A percentile compares a stretch with the other conserved stretches of the same genome.
These are phyloP conservation scores for Delphinus delphis DNA, from an alignment of 2,113 vertebrate genomes.

Conservation along the genomic window DNA sequence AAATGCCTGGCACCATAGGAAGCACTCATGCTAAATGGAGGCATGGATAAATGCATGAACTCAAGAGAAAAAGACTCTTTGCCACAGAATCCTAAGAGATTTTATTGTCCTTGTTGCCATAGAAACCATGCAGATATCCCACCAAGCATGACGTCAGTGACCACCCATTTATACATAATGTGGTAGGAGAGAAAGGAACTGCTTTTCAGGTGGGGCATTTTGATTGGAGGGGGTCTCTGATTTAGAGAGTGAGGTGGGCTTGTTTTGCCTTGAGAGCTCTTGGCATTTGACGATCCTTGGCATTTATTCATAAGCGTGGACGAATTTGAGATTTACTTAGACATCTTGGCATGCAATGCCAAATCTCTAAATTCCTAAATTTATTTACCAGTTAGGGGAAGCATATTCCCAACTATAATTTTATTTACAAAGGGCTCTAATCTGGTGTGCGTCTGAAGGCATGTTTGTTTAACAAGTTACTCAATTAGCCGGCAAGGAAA, in stretches of 20 bases:
- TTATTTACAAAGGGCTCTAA: constrained; percentile 68
- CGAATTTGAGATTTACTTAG: neutral
- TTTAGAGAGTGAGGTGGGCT: neutral
- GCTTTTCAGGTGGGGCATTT: neutral
- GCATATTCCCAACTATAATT: constrained; percentile 53
- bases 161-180: neutral
- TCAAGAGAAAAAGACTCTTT: neutral
- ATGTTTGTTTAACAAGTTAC: constrained; percentile 67
- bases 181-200: neutral
- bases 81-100: neutral
- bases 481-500: constrained; percentile 55
- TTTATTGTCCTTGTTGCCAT: neutral
- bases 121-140: neutral
- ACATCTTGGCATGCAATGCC: neutral
- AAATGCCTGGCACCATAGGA: neutral
- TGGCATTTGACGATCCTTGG: neutral
- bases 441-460: constrained; percentile 63
- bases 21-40: neutral
- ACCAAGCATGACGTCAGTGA: neutral
- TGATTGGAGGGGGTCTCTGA: neutral
- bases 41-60: neutral
- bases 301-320: neutral
- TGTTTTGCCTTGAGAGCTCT: neutral
- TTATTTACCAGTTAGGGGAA: constrained; percentile 45
- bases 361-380: constrained; percentile 46